Evolutionary conservation across 2,113 vertebrate species (phyloP), one percentile per base, ranked within the genome.

Genomic region (Notiomystis cincta): DNA sequence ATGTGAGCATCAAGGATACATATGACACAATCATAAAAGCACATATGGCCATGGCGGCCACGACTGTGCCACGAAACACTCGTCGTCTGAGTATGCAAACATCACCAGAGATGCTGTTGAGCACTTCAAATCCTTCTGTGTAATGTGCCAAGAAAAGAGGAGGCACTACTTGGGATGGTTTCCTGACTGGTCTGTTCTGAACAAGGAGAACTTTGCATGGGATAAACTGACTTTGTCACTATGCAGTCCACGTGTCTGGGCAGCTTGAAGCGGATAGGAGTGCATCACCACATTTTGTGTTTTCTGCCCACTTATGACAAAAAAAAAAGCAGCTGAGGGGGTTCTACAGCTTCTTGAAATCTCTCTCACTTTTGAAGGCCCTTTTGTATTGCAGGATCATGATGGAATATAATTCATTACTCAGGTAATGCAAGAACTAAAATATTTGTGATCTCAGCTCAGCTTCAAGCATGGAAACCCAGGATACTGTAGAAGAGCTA

Each of bases 31-130:
- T 35, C 12, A 22, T 38, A 47, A 78, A 89, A 37, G 11, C 20
- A 42, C 17, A 25, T n/a, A n/a, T 7, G 20, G 33, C 25, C 33
- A 19, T 0, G 5, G 11, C 2, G 1, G 35, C 35, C 3, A 2
- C 0, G 0, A 61, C 33, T 3, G 1, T 57, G n/a, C 28, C 47
- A 33, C 0, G 1, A 54, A 93, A 54, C 69, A 21, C 15, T 78
- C 78, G 45, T 31, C 3, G 1, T 65, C 28, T 51, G 24, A 75
- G 11, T 35, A 33, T 24, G 13, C 23, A 53, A 82, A 84, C 28
- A 50, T 66, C 31, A 61, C 31, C 50, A 89, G 50, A 90, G 35
- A 51, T 50, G 42, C 10, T 66, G 33, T 1, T 75, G 42, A 87
- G 23, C 18, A 2, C 70, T 87, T 58, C 33, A 70, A 62, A 58